phyloP scores from a whole-genome alignment of 2,113 vertebrate genomes.

The sheep (Ovis aries) region ARS-UI_Ramb_v3.0 NC_056061.1:22256001-22256500 shows the following conservation, averaged over 20 bases:
- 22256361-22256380: too few species aligned
- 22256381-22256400: neutral
- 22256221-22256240: neutral
- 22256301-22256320: neutral
- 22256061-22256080: neutral
- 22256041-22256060: neutral
- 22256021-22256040: neutral
- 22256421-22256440: neutral
- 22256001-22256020: neutral
- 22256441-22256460: neutral
- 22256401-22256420: neutral
- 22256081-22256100: neutral
- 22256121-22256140: neutral
- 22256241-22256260: neutral
- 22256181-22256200: neutral
- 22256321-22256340: neutral
- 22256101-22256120: neutral
- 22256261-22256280: neutral
- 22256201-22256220: neutral
- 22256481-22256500: neutral
- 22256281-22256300: neutral
- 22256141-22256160: neutral
- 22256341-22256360: neutral
- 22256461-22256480: neutral
- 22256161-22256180: neutral